These are phyloP conservation scores for Sicus ferrugineus DNA, from an alignment of 2,888 invertebrate genomes.

Conservation along the genomic window DNA sequence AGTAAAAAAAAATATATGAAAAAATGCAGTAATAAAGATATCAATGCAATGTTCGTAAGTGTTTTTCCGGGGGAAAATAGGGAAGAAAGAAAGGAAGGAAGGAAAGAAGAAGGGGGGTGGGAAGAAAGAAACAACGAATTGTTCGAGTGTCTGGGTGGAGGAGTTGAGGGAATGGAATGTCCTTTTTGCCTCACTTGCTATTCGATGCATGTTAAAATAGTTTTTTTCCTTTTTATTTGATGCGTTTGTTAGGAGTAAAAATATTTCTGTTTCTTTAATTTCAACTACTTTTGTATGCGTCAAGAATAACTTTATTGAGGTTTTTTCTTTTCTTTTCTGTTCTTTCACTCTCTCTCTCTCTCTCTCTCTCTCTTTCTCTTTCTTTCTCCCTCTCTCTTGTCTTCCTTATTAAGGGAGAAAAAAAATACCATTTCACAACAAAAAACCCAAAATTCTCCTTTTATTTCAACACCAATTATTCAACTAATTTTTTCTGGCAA, in stretches of 20 bases:
- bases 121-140: conserved; percentile 19
- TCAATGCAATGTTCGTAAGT: no score
- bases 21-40: no score
- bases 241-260: conserved; percentile 9
- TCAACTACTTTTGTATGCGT: conserved; percentile 13
- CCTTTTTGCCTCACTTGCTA: conserved; percentile 21
- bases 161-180: not conserved
- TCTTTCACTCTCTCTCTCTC: not conserved
- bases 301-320: conserved; percentile 18
- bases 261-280: conserved; percentile 12
- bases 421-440: not conserved
- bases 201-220: conserved; percentile 8
- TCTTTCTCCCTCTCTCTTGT: not conserved
- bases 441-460: not conserved
- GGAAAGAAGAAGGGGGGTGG: conserved; percentile 23
- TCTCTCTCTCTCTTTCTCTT: conserved; percentile 17
- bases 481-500: no score
- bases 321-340: conserved; percentile 2
- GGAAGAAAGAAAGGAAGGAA: conserved; percentile 7
- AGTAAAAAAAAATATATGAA: no score
- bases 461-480: not conserved
- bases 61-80: conserved; percentile 1
- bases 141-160: conserved; percentile 7
- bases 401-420: not conserved
- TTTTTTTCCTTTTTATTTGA: not conserved